Evolutionary conservation across 2,888 invertebrate species (phyloP), one percentile per base, ranked within the genome.

Genomic region (Philereme vetulata): DNA sequence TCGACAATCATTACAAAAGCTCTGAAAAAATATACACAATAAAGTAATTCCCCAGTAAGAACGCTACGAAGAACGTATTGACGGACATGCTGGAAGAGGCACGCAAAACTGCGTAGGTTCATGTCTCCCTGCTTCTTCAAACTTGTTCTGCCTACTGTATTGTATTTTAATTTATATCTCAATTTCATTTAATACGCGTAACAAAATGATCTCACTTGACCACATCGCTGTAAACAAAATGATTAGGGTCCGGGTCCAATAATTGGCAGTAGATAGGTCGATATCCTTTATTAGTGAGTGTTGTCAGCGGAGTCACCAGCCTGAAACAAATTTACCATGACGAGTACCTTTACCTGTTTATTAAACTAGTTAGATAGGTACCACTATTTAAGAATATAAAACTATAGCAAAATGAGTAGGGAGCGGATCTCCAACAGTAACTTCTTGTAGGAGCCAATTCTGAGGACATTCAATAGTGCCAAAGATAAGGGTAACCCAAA

Each of bases 201-300:
- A 10, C 40, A 45, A 51, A 45, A 43, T 51, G 35, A 58, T 50
- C 62, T 65, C 77, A 82, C 83, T 94, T 95, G 73, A 95, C 87
- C 21, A 80, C 84, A 64, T 85, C 85, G 32, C 68, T 60, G 61
- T 86, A 95, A 36, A 91, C 90, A 70, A 93, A 96, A 66, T 93
- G 90, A 8, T 93, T 91, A 0, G 94, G 83, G 65, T 95, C 94
- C 7, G 76, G 74, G 70, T 95, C 94, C 10, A 93, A 71, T 34
- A 95, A 74, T 71, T 89, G 93, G 51, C 89, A 91, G 58, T 93
- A 88, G 35, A 94, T 85, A 0, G 94, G 90, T 56, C 86, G 86
- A 72, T 94, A 92, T 3, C 94, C 94, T 56, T 78, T 74, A 64
- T 70, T 71, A 7, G 84, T 83, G 4, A 72, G 36, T 43, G 67